Evolutionary conservation across 2,888 invertebrate genomes (phyloP).

Genomic region (Branchipolynoe longqiensis): DNA sequence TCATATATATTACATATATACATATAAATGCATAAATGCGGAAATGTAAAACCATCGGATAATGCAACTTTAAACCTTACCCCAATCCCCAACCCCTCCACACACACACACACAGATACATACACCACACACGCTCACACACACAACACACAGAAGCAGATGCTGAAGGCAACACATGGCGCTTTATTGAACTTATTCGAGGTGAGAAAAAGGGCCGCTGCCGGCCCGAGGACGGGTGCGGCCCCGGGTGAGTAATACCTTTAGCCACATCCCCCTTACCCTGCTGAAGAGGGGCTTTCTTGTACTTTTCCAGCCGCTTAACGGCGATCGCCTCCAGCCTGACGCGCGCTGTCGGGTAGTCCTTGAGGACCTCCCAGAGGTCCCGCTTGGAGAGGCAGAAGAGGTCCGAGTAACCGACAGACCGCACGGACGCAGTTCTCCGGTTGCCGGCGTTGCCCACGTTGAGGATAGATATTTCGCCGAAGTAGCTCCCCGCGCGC

Average conservation of each 20-base stretch:
- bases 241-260: conserved; percentile 50
- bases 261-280: conserved; percentile 60
- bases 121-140: no score
- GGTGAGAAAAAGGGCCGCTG: no score
- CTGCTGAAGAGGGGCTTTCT: conserved; percentile 84
- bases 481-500: conserved; percentile 99
- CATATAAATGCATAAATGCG: no score
- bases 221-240: no score
- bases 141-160: no score
- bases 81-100: no score
- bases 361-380: conserved; percentile 98
- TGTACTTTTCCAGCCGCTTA: conserved; percentile 98
- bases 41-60: no score
- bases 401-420: conserved; percentile 98
- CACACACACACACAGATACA: no score
- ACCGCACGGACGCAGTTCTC: conserved; percentile 97
- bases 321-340: conserved; percentile 98
- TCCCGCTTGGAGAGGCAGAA: conserved; percentile 99
- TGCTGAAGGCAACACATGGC: no score
- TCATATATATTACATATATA: no score
- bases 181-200: no score
- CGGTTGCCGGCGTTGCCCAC: conserved; percentile 98
- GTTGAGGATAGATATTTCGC: conserved; percentile 97
- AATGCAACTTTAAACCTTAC: no score
- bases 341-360: conserved; percentile 85